A percentile compares a stretch with the other conserved stretches of the same genome.
These are phyloP conservation scores for Meiosimyza platycephala DNA, from an alignment of 2,888 invertebrate species.

Conservation along the genomic window DNA sequence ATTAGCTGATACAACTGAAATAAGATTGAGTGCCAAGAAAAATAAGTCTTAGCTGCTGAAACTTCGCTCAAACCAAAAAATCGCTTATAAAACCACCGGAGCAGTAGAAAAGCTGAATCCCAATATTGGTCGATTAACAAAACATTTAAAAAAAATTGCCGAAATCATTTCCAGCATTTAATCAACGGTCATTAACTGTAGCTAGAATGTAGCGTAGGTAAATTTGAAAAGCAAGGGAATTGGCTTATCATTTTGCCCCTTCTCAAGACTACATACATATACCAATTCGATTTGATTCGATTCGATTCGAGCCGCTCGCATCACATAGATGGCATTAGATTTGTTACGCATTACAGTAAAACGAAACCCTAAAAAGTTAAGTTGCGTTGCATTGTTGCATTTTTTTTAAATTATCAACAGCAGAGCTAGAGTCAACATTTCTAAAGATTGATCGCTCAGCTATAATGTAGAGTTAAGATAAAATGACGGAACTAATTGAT, in stretches of 20 bases:
- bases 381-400: not conserved
- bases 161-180: too few species aligned
- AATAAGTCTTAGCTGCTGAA: not conserved
- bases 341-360: constrained; percentile 30
- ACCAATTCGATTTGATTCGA: too few species aligned
- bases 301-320: not conserved
- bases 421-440: too few species aligned
- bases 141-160: not conserved
- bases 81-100: constrained; percentile 4
- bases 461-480: too few species aligned
- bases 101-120: not conserved
- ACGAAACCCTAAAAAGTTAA: constrained; percentile 27
- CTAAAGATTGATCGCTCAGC: too few species aligned
- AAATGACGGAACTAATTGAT: too few species aligned
- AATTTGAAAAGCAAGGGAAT: not conserved
- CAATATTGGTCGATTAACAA: constrained; percentile 7
- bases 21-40: too few species aligned
- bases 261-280: not conserved
- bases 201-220: not conserved
- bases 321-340: constrained; percentile 22
- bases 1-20: too few species aligned
- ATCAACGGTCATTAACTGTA: too few species aligned
- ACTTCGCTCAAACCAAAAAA: not conserved
- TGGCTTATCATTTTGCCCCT: not conserved
- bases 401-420: too few species aligned